Evolutionary conservation across 2,113 vertebrate species (phyloP).

Genomic region (Dinomys branickii): DNA sequence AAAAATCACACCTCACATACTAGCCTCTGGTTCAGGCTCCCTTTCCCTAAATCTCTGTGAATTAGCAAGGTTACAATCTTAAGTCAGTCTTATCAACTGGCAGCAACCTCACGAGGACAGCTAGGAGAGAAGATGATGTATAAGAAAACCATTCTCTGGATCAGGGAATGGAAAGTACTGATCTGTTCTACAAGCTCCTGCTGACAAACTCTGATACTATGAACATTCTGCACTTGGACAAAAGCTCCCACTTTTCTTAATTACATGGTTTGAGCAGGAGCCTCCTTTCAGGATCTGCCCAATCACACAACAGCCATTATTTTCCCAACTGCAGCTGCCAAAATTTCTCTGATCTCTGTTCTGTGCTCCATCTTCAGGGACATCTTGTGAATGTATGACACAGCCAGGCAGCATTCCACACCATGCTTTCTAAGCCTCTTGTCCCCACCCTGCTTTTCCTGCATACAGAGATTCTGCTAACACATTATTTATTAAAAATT

Average conservation of each 20-base stretch:
- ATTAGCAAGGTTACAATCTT: conserved; percentile 61
- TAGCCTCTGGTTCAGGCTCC: background rate
- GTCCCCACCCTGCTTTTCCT: background rate
- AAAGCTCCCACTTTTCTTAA: conserved; percentile 81
- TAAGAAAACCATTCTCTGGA: conserved; percentile 66
- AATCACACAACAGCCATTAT: conserved; percentile 81
- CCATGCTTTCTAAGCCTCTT: conserved; percentile 39
- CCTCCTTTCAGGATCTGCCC: conserved; percentile 79
- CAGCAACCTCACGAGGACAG: conserved; percentile 70
- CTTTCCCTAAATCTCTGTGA: conserved; percentile 47
- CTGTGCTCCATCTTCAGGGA: conserved; percentile 80
- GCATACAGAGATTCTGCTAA: conserved; percentile 41
- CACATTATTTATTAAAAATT: conserved; percentile 65
- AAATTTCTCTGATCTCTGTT: conserved; percentile 78
- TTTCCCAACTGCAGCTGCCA: conserved; percentile 82
- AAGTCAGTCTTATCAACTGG: conserved; percentile 10
- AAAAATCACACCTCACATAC: conserved; percentile 26
- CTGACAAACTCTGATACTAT: conserved; percentile 81
- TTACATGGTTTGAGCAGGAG: conserved; percentile 81
- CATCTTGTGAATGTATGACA: conserved; percentile 76
- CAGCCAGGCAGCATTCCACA: conserved; percentile 65
- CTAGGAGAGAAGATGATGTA: conserved; percentile 71
- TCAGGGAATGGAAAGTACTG: conserved; percentile 71
- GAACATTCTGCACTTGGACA: conserved; percentile 80
- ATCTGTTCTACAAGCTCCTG: conserved; percentile 72